Conservation (phyloP, 2,888 invertebrate genomes). For the Cryptus armator region DNA sequence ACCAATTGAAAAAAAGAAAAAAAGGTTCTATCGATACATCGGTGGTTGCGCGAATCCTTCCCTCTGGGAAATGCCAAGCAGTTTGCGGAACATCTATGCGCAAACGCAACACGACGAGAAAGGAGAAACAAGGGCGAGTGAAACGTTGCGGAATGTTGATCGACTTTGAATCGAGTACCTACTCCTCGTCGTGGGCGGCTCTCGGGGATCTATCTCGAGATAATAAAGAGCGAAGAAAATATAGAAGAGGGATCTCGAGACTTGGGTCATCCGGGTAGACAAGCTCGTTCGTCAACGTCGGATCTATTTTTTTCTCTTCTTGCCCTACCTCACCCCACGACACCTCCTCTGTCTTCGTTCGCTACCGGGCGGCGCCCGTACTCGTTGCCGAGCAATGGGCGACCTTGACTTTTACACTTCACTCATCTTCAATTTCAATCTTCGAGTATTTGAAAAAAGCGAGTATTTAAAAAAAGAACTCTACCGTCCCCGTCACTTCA, state of each 20-base stretch:
- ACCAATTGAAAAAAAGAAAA: constrained; percentile 33
- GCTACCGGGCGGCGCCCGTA: neutral
- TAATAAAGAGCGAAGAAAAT: constrained; percentile 33
- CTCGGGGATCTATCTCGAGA: constrained; percentile 11
- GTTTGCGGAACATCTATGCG: neutral
- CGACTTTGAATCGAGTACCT: constrained; percentile 16
- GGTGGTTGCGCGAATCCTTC: constrained; percentile 34
- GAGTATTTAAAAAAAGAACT: neutral
- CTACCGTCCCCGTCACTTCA: neutral
- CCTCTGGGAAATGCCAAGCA: constrained; percentile 47
- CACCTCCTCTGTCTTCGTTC: constrained; percentile 4
- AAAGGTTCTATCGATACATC: constrained; percentile 18
- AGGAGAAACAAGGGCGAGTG: neutral
- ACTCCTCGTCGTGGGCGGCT: constrained; percentile 27
- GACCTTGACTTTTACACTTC: constrained; percentile 10
- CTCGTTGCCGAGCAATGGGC: neutral
- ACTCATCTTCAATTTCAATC: constrained; percentile 22
- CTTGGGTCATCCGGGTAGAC: constrained; percentile 11
- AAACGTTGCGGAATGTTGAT: constrained; percentile 16
- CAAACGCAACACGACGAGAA: neutral
- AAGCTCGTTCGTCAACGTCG: constrained; percentile 41
- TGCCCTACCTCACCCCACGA: neutral
- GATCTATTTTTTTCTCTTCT: neutral
- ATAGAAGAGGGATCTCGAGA: constrained; percentile 7
- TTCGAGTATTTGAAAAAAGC: neutral